Evolutionary conservation across 2,113 vertebrate species (phyloP).

Genomic region (Excalfactoria chinensis): DNA sequence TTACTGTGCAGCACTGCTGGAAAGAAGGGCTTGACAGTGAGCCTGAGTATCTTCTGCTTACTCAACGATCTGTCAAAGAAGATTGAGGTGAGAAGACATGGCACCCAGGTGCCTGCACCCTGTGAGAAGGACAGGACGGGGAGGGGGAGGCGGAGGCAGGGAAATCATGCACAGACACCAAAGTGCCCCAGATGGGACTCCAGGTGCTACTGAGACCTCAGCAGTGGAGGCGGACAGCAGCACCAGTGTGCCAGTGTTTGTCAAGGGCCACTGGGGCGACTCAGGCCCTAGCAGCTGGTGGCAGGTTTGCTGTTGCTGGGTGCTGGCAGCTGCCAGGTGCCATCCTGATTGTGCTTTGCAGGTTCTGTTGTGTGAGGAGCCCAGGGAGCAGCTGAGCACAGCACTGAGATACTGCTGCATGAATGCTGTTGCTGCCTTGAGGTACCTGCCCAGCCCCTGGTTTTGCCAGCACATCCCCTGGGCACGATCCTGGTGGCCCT

Average conservation of each 20-base stretch:
- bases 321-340: background rate
- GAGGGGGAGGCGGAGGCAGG: background rate
- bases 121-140: background rate
- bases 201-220: background rate
- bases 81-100: background rate
- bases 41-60: background rate
- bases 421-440: background rate
- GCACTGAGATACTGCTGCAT: background rate
- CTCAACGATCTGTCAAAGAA: background rate
- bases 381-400: background rate
- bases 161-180: too few species aligned
- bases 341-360: background rate
- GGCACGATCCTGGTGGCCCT: background rate
- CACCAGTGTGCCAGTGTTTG: background rate
- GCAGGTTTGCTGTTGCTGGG: background rate
- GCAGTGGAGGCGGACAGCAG: too few species aligned
- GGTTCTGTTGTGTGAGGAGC: background rate
- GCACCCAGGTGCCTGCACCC: too few species aligned
- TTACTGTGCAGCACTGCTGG: too few species aligned
- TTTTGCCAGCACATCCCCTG: background rate
- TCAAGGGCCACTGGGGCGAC: too few species aligned
- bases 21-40: background rate
- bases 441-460: background rate
- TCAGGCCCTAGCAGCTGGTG: background rate
- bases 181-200: too few species aligned